Evolutionary conservation across 1,140 invertebrate genomes (phyloP), one percentile per base, ranked within the genome.

Genomic region (Drosophila tsacasi): DNA sequence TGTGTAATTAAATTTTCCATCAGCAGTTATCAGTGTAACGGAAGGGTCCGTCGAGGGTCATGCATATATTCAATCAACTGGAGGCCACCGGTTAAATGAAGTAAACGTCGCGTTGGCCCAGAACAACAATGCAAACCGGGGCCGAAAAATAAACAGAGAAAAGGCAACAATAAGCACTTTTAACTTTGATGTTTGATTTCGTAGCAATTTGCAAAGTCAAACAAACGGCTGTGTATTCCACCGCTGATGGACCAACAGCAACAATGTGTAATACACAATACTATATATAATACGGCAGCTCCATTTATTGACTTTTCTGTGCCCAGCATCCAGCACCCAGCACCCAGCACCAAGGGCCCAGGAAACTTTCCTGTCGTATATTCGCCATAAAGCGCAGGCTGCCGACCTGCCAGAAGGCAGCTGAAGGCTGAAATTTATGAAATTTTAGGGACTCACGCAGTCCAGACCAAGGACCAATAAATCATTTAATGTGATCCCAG

Each of bases 381-480:
- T 80, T 76, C 15, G 67, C 67, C 73, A 81, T 81, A 77, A 81
- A 84, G 69, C 58, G 61, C 67, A 85, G 81, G 74, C 76, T 63
- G 76, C 37, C 64, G 78, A 66, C 67, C 71, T 66, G 72, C 46
- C 46, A 52, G 71, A 15, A 39, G 65, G 50, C 10, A 52, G 64
- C 15, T 67, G 54, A 62, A 63, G 58, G 30, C 54, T 57, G 78
- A 86, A 86, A 78, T 84, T 85, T 81, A 85, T 85, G 82, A 85
- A 85, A 86, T 85, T 74, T 86, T 82, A 79, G 81, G 83, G 67
- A 62, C 69, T 67, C 74, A 81, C 78, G 69, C 74, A 68, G 83
- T 78, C 68, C 44, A 81, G 82, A 69, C 76, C 71, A 79, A 76
- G 83, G 75, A 64, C 79, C 83, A 67, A 85, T 85, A 85, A 86